Evolutionary conservation across 1,140 invertebrate species (phyloP).

Genomic region (Chironomus tepperi): DNA sequence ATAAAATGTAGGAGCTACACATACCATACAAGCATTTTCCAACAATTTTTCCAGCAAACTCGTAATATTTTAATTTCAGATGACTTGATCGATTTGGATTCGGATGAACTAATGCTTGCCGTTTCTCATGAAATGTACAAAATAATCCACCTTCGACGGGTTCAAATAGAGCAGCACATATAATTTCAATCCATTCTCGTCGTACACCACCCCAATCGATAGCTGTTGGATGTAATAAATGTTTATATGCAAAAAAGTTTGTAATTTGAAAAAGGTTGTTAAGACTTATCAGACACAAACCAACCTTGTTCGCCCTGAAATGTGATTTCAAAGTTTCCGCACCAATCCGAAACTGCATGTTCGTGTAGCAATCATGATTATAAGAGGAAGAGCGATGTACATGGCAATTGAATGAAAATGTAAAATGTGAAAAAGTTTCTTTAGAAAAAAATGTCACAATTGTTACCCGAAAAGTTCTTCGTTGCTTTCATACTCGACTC

Average conservation of each 20-base stretch:
- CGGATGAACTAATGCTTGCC: conserved; percentile 80
- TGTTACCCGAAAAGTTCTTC: conserved; percentile 45
- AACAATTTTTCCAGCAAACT: conserved; percentile 90
- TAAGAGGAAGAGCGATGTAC: neutral
- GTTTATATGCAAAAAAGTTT: neutral
- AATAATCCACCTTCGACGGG: conserved; percentile 66
- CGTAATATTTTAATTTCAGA: conserved; percentile 80
- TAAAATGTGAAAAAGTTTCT: neutral
- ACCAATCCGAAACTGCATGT: conserved; percentile 76
- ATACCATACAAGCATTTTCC: conserved; percentile 65
- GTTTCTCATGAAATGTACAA: conserved; percentile 73
- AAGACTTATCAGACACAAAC: neutral
- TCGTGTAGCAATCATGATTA: neutral
- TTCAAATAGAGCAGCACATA: conserved; percentile 81
- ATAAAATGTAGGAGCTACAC: conserved; percentile 35
- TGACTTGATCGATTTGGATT: conserved; percentile 64
- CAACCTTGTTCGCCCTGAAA: conserved; percentile 84
- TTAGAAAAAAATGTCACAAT: neutral
- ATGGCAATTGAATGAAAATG: conserved; percentile 39
- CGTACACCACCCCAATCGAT: conserved; percentile 90
- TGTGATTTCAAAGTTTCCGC: conserved; percentile 83
- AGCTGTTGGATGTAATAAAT: conserved; percentile 43
- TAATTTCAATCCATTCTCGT: conserved; percentile 87
- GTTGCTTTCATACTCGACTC: conserved; percentile 79
- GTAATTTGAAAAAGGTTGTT: conserved; percentile 23